Evolutionary conservation across 2,888 invertebrate species (phyloP).

Genomic region (Dasypolia templi): DNA sequence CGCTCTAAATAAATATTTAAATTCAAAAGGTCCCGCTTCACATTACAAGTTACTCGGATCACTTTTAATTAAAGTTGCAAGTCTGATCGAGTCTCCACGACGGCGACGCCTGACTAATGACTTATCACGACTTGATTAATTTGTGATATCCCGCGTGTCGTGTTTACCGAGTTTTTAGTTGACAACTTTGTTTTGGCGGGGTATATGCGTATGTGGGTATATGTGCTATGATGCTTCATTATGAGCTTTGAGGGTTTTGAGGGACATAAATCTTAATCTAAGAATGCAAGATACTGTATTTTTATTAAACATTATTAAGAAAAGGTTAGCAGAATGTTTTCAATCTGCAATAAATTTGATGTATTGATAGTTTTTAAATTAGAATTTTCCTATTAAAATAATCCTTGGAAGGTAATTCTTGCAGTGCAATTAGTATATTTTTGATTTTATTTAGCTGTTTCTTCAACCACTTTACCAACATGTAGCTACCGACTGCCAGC

Average conservation of each 20-base stretch:
- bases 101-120: constrained; percentile 56
- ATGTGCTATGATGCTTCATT: constrained; percentile 25
- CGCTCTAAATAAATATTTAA: constrained; percentile 65
- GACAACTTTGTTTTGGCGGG: constrained; percentile 22
- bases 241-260: constrained; percentile 2
- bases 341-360: neutral
- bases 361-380: neutral
- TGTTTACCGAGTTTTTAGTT: constrained; percentile 50
- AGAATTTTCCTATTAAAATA: neutral
- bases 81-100: constrained; percentile 60
- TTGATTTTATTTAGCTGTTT: neutral
- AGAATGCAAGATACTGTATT: constrained; percentile 1
- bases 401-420: neutral
- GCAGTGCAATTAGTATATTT: neutral
- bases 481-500: neutral
- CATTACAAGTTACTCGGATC: constrained; percentile 64
- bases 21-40: constrained; percentile 61
- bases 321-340: neutral
- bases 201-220: neutral
- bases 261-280: constrained; percentile 3
- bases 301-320: neutral
- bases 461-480: neutral
- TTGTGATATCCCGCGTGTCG: constrained; percentile 60
- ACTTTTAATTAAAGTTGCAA: constrained; percentile 69
- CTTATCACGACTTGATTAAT: constrained; percentile 67